Base-by-base conservation (phyloP, 2,888 invertebrate genomes). In the Eupithecia insigniata region DNA sequence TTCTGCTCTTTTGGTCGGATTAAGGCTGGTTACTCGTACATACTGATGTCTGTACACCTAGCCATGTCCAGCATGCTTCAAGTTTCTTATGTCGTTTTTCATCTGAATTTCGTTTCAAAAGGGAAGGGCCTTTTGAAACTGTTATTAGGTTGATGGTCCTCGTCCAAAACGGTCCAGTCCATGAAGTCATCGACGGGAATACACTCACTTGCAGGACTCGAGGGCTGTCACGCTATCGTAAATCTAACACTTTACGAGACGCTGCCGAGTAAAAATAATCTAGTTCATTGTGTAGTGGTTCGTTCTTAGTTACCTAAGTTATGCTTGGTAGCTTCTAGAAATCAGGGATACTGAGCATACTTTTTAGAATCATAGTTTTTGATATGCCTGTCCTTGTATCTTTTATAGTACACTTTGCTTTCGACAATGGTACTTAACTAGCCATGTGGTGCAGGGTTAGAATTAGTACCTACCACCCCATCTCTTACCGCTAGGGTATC, bases 121-220 rank as follows among this genome's bases (percentile, higher is more conserved):
- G n/a, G n/a, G n/a, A n/a, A n/a, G n/a, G n/a, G n/a, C 30, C 18
- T 30, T 62, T 62, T 34, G 22, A 32, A 0, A 18, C 32, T 30
- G 61, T 62, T 62, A 62, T 64, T 39, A 36, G 36, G 64, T 87
- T 83, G 82, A 82, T 83, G 80, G 82, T 82, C 76, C 81, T 80
- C 84, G 79, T 69, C 74, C 72, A 78, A 79, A 75, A 76, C 77
- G 72, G 70, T 43, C 71, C 71, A 68, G 70, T 70, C 67, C 75
- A 84, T 93, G 93, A 92, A 89, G 89, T 93, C 93, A 93, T 88
- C 90, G 89, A 83, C 87, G 75, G 78, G 85, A 89, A 90, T 89
- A 88, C 80, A 78, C 73, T 34, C 34, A 62, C 71, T 72, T 72
- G 26, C 66, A 68, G 75, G 67, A 68, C 74, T 66, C 70, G 58